Base-by-base conservation (phyloP, 2,797 vertebrate species). In the Pantherophis alleghaniensis region DNA sequence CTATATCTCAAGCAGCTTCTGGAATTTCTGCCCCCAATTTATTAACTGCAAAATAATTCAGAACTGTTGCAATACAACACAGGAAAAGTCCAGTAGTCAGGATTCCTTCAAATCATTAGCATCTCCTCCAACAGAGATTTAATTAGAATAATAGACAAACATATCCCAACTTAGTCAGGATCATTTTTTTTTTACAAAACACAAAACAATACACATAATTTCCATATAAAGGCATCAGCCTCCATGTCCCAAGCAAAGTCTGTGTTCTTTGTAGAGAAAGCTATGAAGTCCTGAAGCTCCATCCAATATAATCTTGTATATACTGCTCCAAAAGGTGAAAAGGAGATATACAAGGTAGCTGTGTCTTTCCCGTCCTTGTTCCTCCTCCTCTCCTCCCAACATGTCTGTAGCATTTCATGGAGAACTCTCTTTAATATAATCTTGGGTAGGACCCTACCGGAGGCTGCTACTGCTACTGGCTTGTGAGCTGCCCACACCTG, bases 401-500 rank as follows among this genome's bases (percentile, higher is more conserved):
- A 88, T 86, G 10, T 56, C 55, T 37, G 24, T 51, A 56, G 57
- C 18, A 24, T 60, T 53, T 63, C 42, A 90, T 16, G 57, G 55
- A 56, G 74, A 6, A 3, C n/a, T 51, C 51, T 88, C 26, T 14
- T 26, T 59, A 88, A 37, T 74, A 56, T 1, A 22, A 12, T 86
- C n/a, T 26, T 5, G 18, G 55, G 24, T 2, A 28, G 55, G n/a
- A 69, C 87, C 96, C 97, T 98, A 99, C 97, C 99, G 98, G 93
- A 99, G 98, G 96, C 98, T 99, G 98, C 98, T 99, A 97, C 98
- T 99, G 96, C 98, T 98, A 98, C 98, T 99, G 96, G 99, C 98
- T 95, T 99, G 99, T 96, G 99, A 99, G 97, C 98, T 98, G 96
- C 98, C 97, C 94, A 99, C 98, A 14, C 99, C 98, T 0, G 99